Conservation (phyloP, 2,797 vertebrate genomes). For the Muraenolepis orangiensis region DNA sequence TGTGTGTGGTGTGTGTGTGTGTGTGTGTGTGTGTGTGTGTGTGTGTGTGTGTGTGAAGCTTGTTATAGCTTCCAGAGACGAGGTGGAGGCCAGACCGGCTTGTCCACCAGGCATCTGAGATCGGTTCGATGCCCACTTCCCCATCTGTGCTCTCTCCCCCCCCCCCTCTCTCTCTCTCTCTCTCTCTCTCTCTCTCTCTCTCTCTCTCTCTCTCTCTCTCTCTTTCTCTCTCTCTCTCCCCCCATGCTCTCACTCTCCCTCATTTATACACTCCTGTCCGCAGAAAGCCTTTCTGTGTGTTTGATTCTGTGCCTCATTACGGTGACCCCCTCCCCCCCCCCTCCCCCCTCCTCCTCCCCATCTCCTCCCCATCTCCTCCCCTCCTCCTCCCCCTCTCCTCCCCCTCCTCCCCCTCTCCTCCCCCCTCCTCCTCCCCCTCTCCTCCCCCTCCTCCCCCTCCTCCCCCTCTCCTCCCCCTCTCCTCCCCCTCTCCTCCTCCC, state of each 20-base stretch:
- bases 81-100: conserved; percentile 25
- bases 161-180: conserved; percentile 33
- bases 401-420: no score
- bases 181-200: conserved; percentile 34
- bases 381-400: no score
- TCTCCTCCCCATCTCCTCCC: neutral
- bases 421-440: no score
- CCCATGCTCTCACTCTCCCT: conserved; percentile 32
- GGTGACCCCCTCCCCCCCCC: conserved; percentile 2
- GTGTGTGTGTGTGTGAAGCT: conserved; percentile 23
- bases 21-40: no score
- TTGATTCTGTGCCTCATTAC: conserved; percentile 49
- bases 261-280: conserved; percentile 18
- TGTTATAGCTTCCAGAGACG: conserved; percentile 39
- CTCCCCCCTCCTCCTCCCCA: neutral
- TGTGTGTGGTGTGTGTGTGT: no score
- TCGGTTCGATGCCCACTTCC: conserved; percentile 36
- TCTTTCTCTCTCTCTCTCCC: conserved; percentile 33
- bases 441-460: no score
- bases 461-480: no score
- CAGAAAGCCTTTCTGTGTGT: conserved; percentile 1
- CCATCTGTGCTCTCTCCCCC: no score
- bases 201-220: conserved; percentile 33
- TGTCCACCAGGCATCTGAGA: conserved; percentile 39
- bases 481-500: no score